phyloP scores from a whole-genome alignment of 1,140 invertebrate species.

The Caenorhabditis brenneri region DNA sequence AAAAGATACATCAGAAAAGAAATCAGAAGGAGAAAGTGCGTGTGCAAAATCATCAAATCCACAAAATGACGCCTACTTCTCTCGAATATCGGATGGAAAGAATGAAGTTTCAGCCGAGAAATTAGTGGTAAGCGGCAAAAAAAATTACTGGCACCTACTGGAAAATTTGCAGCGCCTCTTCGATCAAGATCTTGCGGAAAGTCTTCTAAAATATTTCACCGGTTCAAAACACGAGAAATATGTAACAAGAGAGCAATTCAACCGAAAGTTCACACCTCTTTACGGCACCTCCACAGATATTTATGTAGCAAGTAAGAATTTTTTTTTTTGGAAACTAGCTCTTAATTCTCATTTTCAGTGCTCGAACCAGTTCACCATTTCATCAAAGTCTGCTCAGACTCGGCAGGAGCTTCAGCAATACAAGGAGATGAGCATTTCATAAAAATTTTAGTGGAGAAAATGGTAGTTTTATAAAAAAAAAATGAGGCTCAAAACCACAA shows the following conservation, averaged over 20 bases:
- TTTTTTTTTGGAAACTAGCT: no score
- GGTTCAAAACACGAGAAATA: background rate
- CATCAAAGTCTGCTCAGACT: slow-evolving; percentile 54
- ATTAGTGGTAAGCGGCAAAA: background rate
- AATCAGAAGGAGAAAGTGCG: background rate
- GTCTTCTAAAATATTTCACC: background rate
- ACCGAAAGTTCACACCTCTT: background rate
- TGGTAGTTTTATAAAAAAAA: no score
- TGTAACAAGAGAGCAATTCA: background rate
- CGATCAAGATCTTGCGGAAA: background rate
- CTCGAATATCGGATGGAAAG: slow-evolving; percentile 13
- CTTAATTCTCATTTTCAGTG: slow-evolving; percentile 32
- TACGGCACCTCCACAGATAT: slow-evolving; percentile 39
- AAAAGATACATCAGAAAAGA: background rate
- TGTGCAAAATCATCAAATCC: background rate
- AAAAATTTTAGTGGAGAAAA: slow-evolving; percentile 40
- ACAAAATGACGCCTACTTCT: background rate
- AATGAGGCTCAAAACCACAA: background rate
- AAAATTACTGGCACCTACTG: no score
- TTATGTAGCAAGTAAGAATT: slow-evolving; percentile 43
- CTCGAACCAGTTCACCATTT: slow-evolving; percentile 45
- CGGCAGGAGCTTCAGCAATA: slow-evolving; percentile 44
- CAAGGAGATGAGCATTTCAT: slow-evolving; percentile 54
- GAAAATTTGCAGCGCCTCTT: background rate
- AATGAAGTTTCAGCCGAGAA: slow-evolving; percentile 5